Conservation (phyloP, 2,888 invertebrate genomes). For the Papilio elwesi region DNA sequence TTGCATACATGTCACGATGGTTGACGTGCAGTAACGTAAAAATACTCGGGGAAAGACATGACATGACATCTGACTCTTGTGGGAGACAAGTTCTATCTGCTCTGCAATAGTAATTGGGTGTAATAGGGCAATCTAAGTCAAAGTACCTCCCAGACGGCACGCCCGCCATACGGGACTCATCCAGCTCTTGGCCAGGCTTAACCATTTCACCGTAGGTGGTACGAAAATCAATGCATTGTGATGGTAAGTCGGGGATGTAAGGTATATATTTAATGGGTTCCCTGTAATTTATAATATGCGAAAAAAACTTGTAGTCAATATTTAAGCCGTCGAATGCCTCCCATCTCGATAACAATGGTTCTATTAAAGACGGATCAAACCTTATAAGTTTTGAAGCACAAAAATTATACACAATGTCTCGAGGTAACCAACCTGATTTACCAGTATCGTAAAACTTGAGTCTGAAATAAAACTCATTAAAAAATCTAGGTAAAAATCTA, state of each 20-base stretch:
- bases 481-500: conserved; percentile 65
- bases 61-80: conserved; percentile 68
- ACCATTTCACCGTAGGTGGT: conserved; percentile 77
- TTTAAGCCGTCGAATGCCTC: conserved; percentile 72
- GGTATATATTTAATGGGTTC: conserved; percentile 69
- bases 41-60: conserved; percentile 65
- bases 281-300: conserved; percentile 75
- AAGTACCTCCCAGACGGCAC: conserved; percentile 75
- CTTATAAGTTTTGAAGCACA: conserved; percentile 71
- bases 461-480: conserved; percentile 60
- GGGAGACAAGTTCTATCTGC: conserved; percentile 63
- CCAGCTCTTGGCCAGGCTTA: conserved; percentile 58
- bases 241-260: conserved; percentile 66
- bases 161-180: conserved; percentile 62
- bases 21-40: conserved; percentile 63
- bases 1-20: conserved; percentile 72
- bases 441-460: conserved; percentile 68
- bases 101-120: conserved; percentile 59
- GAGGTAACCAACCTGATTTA: conserved; percentile 74
- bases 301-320: conserved; percentile 79
- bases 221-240: conserved; percentile 64
- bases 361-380: conserved; percentile 76
- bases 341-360: conserved; percentile 75
- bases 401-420: conserved; percentile 69
- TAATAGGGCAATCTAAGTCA: conserved; percentile 68